phyloP scores from a whole-genome alignment of 2,888 invertebrate genomes.

The Aethes cnicana region DNA sequence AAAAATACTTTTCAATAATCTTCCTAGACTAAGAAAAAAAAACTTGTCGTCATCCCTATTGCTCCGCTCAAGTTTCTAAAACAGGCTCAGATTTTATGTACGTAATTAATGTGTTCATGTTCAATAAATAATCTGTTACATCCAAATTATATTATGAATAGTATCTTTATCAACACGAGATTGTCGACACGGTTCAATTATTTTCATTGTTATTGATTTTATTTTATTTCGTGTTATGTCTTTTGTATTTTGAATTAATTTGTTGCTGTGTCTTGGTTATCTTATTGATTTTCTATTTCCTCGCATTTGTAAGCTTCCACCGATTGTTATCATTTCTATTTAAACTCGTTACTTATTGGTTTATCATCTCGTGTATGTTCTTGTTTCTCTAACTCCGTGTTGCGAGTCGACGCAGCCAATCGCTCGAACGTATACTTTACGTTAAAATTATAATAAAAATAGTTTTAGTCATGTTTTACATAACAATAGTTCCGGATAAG shows the following conservation, averaged over 20 bases:
- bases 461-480: constrained; percentile 32
- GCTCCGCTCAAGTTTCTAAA: constrained; percentile 35
- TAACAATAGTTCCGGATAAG: constrained; percentile 35
- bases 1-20: no score
- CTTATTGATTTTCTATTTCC: constrained; percentile 17
- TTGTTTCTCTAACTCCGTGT: neutral
- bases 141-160: constrained; percentile 42
- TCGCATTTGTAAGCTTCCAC: constrained; percentile 25
- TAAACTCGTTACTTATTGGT: constrained; percentile 4
- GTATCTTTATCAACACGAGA: constrained; percentile 48
- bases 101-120: constrained; percentile 76
- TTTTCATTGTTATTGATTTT: constrained; percentile 41
- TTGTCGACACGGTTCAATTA: constrained; percentile 54
- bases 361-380: neutral
- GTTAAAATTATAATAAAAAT: constrained; percentile 15
- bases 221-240: constrained; percentile 32
- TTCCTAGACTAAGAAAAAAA: constrained; percentile 5
- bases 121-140: constrained; percentile 60
- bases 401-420: constrained; percentile 11
- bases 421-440: neutral
- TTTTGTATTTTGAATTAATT: constrained; percentile 26
- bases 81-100: constrained; percentile 49
- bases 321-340: constrained; percentile 21
- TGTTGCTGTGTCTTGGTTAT: constrained; percentile 24
- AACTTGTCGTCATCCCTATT: neutral